These are phyloP conservation scores for Meloidogyne exigua DNA, from an alignment of 1,140 invertebrate genomes.

Conservation along the genomic window DNA sequence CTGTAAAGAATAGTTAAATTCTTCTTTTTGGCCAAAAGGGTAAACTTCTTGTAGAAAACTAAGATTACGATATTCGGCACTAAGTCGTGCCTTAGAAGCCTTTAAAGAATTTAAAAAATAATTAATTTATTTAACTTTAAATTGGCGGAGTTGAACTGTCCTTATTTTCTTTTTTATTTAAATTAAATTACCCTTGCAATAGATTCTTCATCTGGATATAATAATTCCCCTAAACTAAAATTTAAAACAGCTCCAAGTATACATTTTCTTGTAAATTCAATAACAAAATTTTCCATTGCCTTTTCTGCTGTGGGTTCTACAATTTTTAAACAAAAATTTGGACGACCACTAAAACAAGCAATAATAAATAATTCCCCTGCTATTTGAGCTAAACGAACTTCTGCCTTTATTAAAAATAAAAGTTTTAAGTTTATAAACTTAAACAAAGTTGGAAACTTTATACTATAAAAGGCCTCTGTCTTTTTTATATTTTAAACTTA, in stretches of 20 bases:
- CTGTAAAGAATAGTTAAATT: slow-evolving; percentile 1
- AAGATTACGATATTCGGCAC: slow-evolving; percentile 21
- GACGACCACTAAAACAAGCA: slow-evolving; percentile 17
- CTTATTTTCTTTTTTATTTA: no score
- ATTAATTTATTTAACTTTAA: no score
- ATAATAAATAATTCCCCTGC: slow-evolving; percentile 23
- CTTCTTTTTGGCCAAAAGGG: neutral
- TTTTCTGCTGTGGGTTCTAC: neutral
- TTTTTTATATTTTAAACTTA: no score
- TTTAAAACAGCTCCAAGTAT: slow-evolving; percentile 18
- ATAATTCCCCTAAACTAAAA: slow-evolving; percentile 25
- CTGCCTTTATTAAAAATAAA: slow-evolving; percentile 5
- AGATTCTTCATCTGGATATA: slow-evolving; percentile 19
- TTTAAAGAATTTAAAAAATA: neutral
- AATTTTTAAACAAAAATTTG: slow-evolving; percentile 3
- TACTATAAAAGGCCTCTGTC: no score
- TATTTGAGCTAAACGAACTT: slow-evolving; percentile 21
- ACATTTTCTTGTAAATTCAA: slow-evolving; percentile 9
- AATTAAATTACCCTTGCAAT: neutral
- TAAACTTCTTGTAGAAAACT: slow-evolving; percentile 22
- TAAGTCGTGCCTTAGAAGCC: slow-evolving; percentile 13
- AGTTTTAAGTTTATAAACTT: neutral
- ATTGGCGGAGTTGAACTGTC: no score
- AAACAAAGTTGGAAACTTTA: no score
- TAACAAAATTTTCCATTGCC: neutral